phyloP scores from a whole-genome alignment of 1,140 invertebrate genomes.

The Gonatopus flavifemur region DNA sequence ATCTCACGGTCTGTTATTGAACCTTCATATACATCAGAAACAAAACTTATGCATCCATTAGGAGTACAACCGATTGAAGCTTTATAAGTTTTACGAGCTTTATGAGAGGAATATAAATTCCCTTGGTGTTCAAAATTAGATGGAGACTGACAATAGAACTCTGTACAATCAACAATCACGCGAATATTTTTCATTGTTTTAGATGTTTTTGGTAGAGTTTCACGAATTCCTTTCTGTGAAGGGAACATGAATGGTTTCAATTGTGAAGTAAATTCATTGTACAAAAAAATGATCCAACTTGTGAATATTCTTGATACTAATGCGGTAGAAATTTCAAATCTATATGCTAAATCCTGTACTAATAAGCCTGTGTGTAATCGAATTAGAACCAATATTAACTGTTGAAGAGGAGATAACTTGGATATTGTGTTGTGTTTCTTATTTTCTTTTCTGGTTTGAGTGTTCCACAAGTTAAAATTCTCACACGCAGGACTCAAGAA shows the following conservation, averaged over 20 bases:
- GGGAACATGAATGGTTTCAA: conserved; percentile 19
- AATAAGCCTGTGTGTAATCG: too few relatives aligned
- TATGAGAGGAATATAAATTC: conserved; percentile 27
- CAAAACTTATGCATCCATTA: conserved; percentile 21
- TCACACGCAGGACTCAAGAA: too few relatives aligned
- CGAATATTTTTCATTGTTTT: conserved; percentile 20
- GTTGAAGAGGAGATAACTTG: too few relatives aligned
- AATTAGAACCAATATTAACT: too few relatives aligned
- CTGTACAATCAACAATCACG: conserved; percentile 20
- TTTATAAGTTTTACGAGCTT: conserved; percentile 22
- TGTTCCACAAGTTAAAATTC: too few relatives aligned
- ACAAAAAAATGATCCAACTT: too few relatives aligned
- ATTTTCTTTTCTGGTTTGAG: too few relatives aligned
- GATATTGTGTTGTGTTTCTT: too few relatives aligned
- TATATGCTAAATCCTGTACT: too few relatives aligned
- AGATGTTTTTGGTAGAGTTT: conserved; percentile 17
- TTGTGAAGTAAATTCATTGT: conserved; percentile 13
- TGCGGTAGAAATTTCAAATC: too few relatives aligned
- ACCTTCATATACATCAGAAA: conserved; percentile 22
- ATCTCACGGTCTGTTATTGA: conserved; percentile 21
- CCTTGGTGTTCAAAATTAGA: conserved; percentile 26
- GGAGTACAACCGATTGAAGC: conserved; percentile 22
- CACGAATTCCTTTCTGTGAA: conserved; percentile 7
- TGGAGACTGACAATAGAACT: conserved; percentile 21
- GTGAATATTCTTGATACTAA: too few relatives aligned